Conservation (phyloP, 1,140 invertebrate species). For the Lepidurus couesii region DNA sequence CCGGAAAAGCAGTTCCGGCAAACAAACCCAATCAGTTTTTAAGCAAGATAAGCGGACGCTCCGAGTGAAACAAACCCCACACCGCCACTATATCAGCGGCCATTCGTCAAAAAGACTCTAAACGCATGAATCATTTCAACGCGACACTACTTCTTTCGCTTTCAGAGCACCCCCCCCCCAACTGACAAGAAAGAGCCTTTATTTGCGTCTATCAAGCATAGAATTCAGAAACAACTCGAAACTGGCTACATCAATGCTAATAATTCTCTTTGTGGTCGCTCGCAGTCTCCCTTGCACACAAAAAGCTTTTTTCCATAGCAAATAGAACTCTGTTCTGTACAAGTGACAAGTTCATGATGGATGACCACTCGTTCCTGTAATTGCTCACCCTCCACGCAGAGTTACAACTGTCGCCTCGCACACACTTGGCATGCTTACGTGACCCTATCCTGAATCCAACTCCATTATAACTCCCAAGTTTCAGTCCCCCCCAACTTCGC, state of each 20-base stretch:
- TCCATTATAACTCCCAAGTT: conserved; percentile 2
- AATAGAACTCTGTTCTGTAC: not conserved
- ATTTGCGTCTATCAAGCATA: not conserved
- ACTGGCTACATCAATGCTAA: not conserved
- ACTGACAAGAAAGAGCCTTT: not conserved
- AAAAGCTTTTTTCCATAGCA: not conserved
- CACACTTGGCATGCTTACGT: not conserved
- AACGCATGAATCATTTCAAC: conserved; percentile 9
- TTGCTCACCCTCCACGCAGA: not conserved
- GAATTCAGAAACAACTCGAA: not conserved
- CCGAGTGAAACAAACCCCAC: not conserved
- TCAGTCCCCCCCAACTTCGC: not conserved
- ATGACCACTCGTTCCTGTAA: conserved; percentile 4
- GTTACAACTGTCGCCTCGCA: conserved; percentile 6
- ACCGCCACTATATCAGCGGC: not conserved
- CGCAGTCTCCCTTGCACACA: not conserved
- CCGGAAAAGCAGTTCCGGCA: not conserved
- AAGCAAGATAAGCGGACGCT: not conserved
- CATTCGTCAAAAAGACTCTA: not conserved
- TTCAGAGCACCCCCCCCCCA: not conserved
- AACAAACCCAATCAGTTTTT: not conserved
- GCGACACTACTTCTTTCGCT: not conserved
- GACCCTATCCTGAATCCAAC: not conserved
- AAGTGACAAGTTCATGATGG: conserved; percentile 6
- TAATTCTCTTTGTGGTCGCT: not conserved